A percentile compares a stretch with the other conserved stretches of the same genome.
Evolutionary conservation across 2,797 vertebrate species (phyloP).

Genomic region (Megaceryle alcyon): DNA sequence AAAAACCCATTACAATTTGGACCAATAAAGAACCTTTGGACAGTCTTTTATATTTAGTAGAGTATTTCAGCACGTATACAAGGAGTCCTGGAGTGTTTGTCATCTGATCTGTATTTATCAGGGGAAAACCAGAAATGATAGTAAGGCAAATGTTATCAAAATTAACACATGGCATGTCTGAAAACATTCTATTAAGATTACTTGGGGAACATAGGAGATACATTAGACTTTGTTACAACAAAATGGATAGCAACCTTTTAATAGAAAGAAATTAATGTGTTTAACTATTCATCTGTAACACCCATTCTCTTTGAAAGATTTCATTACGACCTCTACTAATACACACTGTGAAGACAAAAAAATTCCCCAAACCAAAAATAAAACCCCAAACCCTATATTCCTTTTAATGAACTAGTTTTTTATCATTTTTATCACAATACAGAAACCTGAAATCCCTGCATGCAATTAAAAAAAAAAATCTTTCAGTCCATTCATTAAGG

Average conservation of each 20-base stretch:
- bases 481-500: background rate
- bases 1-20: constrained; percentile 74
- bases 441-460: constrained; percentile 63
- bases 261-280: constrained; percentile 12
- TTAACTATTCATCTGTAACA: constrained; percentile 35
- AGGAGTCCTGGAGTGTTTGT: constrained; percentile 80
- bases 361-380: constrained; percentile 13
- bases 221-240: constrained; percentile 12
- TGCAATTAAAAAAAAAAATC: constrained; percentile 25
- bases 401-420: constrained; percentile 52
- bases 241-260: constrained; percentile 21
- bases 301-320: constrained; percentile 17
- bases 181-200: constrained; percentile 51
- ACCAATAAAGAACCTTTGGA: constrained; percentile 72
- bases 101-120: constrained; percentile 68
- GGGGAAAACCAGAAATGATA: constrained; percentile 69
- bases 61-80: constrained; percentile 71
- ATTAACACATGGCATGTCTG: constrained; percentile 47
- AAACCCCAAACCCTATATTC: constrained; percentile 33
- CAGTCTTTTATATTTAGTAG: constrained; percentile 59
- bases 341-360: constrained; percentile 50
- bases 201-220: constrained; percentile 42
- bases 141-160: constrained; percentile 77
- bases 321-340: constrained; percentile 21
- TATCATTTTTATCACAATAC: constrained; percentile 31